Evolutionary conservation across 2,797 vertebrate species (phyloP).

Genomic region (Malacoctenus gilli): DNA sequence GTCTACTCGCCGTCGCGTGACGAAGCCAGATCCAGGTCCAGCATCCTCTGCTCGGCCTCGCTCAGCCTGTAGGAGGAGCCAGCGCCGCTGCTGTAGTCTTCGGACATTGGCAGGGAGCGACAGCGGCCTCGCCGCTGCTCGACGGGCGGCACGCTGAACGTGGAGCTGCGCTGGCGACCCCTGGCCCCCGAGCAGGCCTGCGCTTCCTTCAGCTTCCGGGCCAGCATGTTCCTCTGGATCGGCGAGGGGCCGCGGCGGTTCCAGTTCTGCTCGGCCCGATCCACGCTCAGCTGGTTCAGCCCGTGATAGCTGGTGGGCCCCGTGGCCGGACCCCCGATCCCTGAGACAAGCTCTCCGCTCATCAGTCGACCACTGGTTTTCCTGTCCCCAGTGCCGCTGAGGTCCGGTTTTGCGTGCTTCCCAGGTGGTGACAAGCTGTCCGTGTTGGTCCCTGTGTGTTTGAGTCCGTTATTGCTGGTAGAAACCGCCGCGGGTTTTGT

Average conservation of each 20-base stretch:
- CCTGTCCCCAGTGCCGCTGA: conserved; percentile 45
- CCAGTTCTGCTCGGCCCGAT: conserved; percentile 82
- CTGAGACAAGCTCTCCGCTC: conserved; percentile 49
- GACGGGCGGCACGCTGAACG: conserved; percentile 81
- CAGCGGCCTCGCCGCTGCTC: conserved; percentile 83
- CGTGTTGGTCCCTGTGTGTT: conserved; percentile 66
- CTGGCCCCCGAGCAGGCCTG: conserved; percentile 67
- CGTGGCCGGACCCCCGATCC: conserved; percentile 58
- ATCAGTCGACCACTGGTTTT: conserved; percentile 24
- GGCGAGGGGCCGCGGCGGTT: conserved; percentile 88
- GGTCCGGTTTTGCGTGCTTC: conserved; percentile 60
- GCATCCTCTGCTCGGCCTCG: conserved; percentile 89
- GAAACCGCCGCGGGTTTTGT: conserved; percentile 66
- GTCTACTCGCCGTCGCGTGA: conserved; percentile 54
- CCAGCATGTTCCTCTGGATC: conserved; percentile 84
- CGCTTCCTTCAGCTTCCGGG: conserved; percentile 84
- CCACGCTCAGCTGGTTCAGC: conserved; percentile 51
- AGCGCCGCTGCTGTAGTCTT: conserved; percentile 82
- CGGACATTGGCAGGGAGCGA: conserved; percentile 86
- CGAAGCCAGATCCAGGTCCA: conserved; percentile 85
- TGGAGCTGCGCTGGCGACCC: conserved; percentile 82
- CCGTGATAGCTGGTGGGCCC: conserved; percentile 4
- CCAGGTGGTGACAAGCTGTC: conserved; percentile 50
- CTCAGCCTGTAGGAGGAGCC: conserved; percentile 88
- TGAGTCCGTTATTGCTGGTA: conserved; percentile 54